Evolutionary conservation across 2,113 vertebrate genomes (phyloP).

Genomic region (Proterorhinus semilunaris): DNA sequence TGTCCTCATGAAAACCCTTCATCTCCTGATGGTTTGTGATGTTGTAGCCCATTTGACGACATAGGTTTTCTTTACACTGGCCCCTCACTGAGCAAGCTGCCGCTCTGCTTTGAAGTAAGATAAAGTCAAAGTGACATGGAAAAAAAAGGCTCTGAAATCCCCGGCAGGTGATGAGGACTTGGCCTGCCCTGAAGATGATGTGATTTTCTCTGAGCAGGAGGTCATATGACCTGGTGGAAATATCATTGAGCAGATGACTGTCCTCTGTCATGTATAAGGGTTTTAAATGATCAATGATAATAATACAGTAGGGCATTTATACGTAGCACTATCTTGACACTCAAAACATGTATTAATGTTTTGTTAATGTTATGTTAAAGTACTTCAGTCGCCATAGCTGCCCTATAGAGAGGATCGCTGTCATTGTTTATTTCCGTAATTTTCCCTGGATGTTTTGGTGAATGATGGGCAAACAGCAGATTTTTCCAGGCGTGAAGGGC

Average conservation of each 20-base stretch:
- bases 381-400: too few species aligned
- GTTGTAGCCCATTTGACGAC: not conserved
- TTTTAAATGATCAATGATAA: too few species aligned
- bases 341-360: too few species aligned
- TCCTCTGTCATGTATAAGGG: too few species aligned
- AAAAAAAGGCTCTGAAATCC: constrained; percentile 38
- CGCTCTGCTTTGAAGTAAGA: constrained; percentile 44
- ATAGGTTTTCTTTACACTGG: not conserved
- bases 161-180: constrained; percentile 50
- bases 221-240: constrained; percentile 25
- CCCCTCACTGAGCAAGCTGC: constrained; percentile 19
- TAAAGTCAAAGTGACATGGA: constrained; percentile 33
- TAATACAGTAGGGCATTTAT: too few species aligned
- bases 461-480: too few species aligned
- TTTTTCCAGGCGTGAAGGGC: too few species aligned
- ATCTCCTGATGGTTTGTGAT: constrained; percentile 1
- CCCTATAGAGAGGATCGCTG: too few species aligned
- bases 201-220: constrained; percentile 28
- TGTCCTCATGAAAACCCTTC: not conserved
- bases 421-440: too few species aligned
- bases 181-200: constrained; percentile 44
- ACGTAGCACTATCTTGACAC: too few species aligned
- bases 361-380: too few species aligned
- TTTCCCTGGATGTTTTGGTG: too few species aligned
- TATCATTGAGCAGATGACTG: constrained; percentile 1